Percentiles rank a stretch among this genome's conserved stretches.
Evolutionary conservation across 1,140 invertebrate genomes (phyloP).

Genomic region (Rhyacophila brunnea): DNA sequence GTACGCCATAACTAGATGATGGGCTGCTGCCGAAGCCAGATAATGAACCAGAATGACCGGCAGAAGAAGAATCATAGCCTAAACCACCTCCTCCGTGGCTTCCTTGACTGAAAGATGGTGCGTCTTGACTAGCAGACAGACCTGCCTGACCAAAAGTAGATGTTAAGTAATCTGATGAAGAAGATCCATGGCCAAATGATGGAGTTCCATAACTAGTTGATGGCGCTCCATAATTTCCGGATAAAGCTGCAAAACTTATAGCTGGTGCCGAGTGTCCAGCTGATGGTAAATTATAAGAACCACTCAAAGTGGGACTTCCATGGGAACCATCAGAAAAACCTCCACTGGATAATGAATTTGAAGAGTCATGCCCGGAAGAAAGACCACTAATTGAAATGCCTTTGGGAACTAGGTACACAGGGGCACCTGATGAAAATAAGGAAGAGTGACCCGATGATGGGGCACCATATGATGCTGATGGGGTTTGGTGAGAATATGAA

Average conservation of each 20-base stretch:
- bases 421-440: slow-evolving; percentile 12
- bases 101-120: slow-evolving; percentile 6
- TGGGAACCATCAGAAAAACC: slow-evolving; percentile 18
- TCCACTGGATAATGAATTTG: slow-evolving; percentile 1
- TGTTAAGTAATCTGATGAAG: slow-evolving; percentile 3
- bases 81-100: neutral
- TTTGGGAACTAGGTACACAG: slow-evolving; percentile 26
- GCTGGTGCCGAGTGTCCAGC: slow-evolving; percentile 30
- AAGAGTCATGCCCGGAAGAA: slow-evolving; percentile 7
- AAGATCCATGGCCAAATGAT: slow-evolving; percentile 14
- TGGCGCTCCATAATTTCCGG: slow-evolving; percentile 10
- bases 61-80: slow-evolving; percentile 1
- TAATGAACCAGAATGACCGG: slow-evolving; percentile 5
- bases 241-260: slow-evolving; percentile 20
- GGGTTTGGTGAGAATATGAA: slow-evolving; percentile 9
- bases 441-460: neutral
- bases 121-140: slow-evolving; percentile 3
- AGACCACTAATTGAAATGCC: slow-evolving; percentile 8
- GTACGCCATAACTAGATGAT: slow-evolving; percentile 9
- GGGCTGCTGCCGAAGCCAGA: slow-evolving; percentile 2
- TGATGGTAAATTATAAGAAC: slow-evolving; percentile 30
- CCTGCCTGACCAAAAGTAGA: neutral
- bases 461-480: slow-evolving; percentile 13
- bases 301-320: slow-evolving; percentile 28
- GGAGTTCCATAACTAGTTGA: slow-evolving; percentile 11